Evolutionary conservation across 1,140 invertebrate species (phyloP).

Genomic region (Luehdorfia chinensis): DNA sequence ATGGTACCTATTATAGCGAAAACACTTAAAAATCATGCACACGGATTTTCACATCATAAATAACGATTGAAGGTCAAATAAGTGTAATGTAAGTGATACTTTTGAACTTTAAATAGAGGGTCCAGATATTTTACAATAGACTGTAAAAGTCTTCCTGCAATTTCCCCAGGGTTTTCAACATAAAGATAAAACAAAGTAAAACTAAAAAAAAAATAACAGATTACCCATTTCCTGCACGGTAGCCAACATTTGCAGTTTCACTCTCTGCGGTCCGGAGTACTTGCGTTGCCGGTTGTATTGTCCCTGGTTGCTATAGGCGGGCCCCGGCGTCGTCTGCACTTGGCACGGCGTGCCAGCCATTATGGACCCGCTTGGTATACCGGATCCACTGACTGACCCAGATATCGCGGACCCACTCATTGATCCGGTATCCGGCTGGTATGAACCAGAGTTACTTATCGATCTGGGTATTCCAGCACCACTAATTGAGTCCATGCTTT

Average conservation of each 20-base stretch:
- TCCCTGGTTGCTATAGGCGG: conserved; percentile 21
- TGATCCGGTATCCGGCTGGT: neutral
- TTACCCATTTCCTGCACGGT: conserved; percentile 77
- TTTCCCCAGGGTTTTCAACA: no score
- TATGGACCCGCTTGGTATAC: conserved; percentile 38
- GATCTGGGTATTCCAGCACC: neutral
- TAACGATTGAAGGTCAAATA: no score
- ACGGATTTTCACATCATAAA: no score
- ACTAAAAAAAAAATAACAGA: conserved; percentile 33
- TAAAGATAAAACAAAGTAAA: conserved; percentile 25
- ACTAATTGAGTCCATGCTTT: conserved; percentile 19
- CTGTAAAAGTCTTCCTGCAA: no score
- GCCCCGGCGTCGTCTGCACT: conserved; percentile 1
- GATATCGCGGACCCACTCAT: no score
- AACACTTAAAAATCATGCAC: conserved; percentile 9
- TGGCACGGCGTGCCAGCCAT: conserved; percentile 40
- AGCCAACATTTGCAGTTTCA: conserved; percentile 68
- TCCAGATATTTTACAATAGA: no score
- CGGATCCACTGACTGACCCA: no score
- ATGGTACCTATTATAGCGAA: conserved; percentile 8
- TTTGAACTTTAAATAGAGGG: no score
- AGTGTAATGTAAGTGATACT: no score
- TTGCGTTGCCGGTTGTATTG: conserved; percentile 60
- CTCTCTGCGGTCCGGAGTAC: conserved; percentile 68
- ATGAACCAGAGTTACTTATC: neutral